phyloP scores from a whole-genome alignment of 1,140 invertebrate species.

The Brachionus asplanchnoidis region DNA sequence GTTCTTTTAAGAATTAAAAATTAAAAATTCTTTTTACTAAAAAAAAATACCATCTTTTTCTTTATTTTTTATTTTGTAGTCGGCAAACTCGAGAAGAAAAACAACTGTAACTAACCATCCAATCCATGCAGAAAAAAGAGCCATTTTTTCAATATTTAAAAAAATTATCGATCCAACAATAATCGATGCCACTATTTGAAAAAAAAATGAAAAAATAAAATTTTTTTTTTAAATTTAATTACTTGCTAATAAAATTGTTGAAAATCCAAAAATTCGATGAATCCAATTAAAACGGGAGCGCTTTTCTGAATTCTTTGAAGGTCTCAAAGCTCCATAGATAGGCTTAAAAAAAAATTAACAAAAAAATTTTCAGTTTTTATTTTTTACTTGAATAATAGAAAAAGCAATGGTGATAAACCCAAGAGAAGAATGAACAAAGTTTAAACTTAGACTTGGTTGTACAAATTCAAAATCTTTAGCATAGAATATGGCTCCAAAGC shows the following conservation, averaged over 20 bases:
- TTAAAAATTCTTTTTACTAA: not conserved
- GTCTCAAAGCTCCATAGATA: not conserved
- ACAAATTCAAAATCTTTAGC: not conserved
- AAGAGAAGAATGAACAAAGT: not conserved
- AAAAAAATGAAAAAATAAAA: not conserved
- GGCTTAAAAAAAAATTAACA: not conserved
- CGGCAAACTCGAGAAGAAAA: not conserved
- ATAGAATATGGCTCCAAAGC: not conserved
- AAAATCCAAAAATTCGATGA: not conserved
- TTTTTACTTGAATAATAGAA: not conserved
- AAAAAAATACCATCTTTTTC: not conserved
- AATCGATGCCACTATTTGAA: not conserved
- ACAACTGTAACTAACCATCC: not conserved
- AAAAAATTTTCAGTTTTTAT: not conserved
- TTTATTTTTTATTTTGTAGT: not conserved
- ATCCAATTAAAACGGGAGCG: not conserved
- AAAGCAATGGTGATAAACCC: not conserved
- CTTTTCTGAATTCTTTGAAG: not conserved
- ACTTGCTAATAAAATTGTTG: not conserved
- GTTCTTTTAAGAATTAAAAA: not conserved
- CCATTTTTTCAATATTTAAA: not conserved
- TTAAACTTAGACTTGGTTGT: not conserved
- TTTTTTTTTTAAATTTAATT: not conserved
- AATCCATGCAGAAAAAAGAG: not conserved
- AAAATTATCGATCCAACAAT: not conserved